Percentiles rank a stretch among this genome's conserved stretches.
Conservation (phyloP, 1,140 invertebrate species). For the Pararge aegeria region DNA sequence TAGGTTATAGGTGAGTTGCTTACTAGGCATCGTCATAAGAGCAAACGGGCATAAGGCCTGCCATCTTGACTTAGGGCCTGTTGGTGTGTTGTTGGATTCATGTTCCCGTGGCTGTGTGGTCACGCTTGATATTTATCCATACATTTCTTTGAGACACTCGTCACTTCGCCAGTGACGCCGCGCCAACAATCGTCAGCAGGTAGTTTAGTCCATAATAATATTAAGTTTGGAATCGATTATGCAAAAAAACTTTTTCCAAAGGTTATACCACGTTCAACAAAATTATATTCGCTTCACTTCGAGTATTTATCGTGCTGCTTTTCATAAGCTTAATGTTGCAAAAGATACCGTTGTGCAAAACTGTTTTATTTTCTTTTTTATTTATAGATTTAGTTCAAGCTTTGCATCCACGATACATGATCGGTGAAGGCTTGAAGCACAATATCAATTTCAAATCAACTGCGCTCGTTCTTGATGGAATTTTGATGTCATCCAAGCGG, state of each 20-base stretch:
- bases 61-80: no score
- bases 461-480: constrained; percentile 47
- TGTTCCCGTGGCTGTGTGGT: no score
- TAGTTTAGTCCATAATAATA: no score
- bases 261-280: not conserved
- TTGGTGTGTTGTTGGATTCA: no score
- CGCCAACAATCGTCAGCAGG: no score
- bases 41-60: no score
- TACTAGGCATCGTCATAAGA: no score
- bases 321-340: not conserved
- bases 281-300: not conserved
- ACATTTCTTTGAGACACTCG: no score
- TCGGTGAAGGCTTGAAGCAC: constrained; percentile 37
- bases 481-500: constrained; percentile 52
- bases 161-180: no score
- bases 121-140: no score
- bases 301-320: not conserved
- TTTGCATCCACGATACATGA: constrained; percentile 15
- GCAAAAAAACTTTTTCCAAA: not conserved
- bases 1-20: no score
- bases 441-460: constrained; percentile 57
- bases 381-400: constrained; percentile 3
- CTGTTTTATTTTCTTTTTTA: constrained; percentile 15
- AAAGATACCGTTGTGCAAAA: not conserved
- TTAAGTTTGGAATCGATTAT: not conserved